Percentiles rank a stretch among this genome's conserved stretches.
These are phyloP conservation scores for Trematomus loennbergii DNA, from an alignment of 2,113 vertebrate species.

Conservation along the genomic window DNA sequence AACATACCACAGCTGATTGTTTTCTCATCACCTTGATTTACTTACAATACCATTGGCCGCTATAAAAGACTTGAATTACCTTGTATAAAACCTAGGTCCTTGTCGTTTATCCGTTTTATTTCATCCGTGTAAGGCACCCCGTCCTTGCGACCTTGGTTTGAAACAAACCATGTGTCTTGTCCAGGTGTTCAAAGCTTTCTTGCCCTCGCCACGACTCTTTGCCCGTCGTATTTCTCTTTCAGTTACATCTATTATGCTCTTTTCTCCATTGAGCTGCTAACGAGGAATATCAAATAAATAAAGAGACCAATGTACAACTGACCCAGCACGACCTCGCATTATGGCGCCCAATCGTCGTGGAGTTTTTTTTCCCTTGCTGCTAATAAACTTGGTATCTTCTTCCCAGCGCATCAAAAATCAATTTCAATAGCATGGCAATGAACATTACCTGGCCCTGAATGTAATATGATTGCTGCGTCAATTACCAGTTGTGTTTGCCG, in stretches of 20 bases:
- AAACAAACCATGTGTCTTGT: slow-evolving; percentile 29
- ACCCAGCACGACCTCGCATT: slow-evolving; percentile 11
- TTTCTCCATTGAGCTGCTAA: slow-evolving; percentile 16
- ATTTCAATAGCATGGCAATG: slow-evolving; percentile 55
- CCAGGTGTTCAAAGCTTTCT: slow-evolving; percentile 47
- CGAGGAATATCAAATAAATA: slow-evolving; percentile 41
- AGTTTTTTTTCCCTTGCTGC: not conserved
- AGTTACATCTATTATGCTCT: not conserved
- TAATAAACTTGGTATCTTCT: slow-evolving; percentile 45
- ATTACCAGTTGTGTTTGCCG: slow-evolving; percentile 67
- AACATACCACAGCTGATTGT: slow-evolving; percentile 5
- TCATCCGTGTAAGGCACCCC: not conserved
- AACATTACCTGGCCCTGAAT: slow-evolving; percentile 66
- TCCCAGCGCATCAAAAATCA: slow-evolving; percentile 57
- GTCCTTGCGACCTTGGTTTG: slow-evolving; percentile 35
- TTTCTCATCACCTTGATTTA: not conserved
- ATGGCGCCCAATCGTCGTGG: not conserved
- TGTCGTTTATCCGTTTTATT: not conserved
- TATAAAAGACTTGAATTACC: slow-evolving; percentile 2
- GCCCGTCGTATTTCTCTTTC: not conserved
- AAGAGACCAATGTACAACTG: slow-evolving; percentile 12
- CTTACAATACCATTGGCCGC: not conserved
- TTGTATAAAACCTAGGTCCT: not conserved
- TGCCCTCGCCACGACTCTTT: not conserved
- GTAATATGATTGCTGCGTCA: slow-evolving; percentile 67